Evolutionary conservation across 2,113 vertebrate genomes (phyloP).

Genomic region (Lagopus leucura): DNA sequence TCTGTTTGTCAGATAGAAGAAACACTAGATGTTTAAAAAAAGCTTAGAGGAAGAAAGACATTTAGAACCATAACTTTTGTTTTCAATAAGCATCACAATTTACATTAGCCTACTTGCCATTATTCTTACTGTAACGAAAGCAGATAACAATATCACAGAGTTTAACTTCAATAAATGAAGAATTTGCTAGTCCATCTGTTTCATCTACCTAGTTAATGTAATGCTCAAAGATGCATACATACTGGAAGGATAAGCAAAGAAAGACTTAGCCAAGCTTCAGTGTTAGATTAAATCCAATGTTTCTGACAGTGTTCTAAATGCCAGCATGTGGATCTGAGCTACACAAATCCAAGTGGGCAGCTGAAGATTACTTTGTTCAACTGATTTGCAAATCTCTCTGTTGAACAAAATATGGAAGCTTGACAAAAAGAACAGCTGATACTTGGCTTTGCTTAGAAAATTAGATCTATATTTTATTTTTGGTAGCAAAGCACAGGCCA

Average conservation of each 20-base stretch:
- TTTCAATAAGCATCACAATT: neutral
- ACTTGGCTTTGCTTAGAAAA: slow-evolving; percentile 51
- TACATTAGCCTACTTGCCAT: neutral
- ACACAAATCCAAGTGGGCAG: slow-evolving; percentile 35
- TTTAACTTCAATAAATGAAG: neutral
- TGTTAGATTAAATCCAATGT: neutral
- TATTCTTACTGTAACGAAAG: neutral
- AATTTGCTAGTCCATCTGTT: neutral
- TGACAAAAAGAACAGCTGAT: slow-evolving; percentile 61
- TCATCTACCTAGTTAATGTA: slow-evolving; percentile 9
- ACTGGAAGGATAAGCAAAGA: neutral
- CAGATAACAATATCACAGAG: neutral
- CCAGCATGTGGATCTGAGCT: slow-evolving; percentile 7
- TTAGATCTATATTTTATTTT: slow-evolving; percentile 39
- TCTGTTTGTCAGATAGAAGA: neutral
- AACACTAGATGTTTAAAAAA: neutral
- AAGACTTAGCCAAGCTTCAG: neutral
- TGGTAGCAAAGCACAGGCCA: slow-evolving; percentile 50
- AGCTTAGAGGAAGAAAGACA: neutral
- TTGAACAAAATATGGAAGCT: slow-evolving; percentile 42
- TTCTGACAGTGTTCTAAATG: slow-evolving; percentile 8
- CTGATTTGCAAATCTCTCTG: neutral
- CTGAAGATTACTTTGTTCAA: slow-evolving; percentile 48
- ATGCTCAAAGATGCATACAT: neutral
- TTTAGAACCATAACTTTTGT: neutral